A percentile compares a stretch with the other conserved stretches of the same genome.
Evolutionary conservation across 2,113 vertebrate genomes (phyloP).

Genomic region (Gadus macrocephalus): DNA sequence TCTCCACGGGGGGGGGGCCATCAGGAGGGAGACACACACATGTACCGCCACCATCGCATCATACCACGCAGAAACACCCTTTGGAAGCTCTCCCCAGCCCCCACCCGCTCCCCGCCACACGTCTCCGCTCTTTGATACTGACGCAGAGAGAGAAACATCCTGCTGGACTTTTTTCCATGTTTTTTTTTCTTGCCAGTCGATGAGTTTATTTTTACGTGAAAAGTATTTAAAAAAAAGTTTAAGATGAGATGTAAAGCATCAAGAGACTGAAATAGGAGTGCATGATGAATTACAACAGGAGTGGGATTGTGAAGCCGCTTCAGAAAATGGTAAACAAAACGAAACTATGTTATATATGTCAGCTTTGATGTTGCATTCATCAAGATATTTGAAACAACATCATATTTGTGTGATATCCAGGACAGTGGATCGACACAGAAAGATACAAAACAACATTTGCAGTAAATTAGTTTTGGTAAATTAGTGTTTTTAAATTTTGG

Average conservation of each 20-base stretch:
- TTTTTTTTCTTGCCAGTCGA: conserved; percentile 49
- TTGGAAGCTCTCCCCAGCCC: conserved; percentile 42
- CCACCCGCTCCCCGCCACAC: conserved; percentile 33
- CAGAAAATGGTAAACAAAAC: conserved; percentile 58
- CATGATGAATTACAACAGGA: conserved; percentile 58
- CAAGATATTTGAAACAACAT: conserved; percentile 42
- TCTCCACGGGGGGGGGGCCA: conserved; percentile 27
- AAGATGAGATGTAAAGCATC: conserved; percentile 62
- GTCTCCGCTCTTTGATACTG: conserved; percentile 50
- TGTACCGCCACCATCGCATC: conserved; percentile 48
- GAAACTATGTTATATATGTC: conserved; percentile 56
- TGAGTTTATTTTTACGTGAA: conserved; percentile 62
- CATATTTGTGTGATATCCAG: conserved; percentile 63
- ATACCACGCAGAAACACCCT: conserved; percentile 50
- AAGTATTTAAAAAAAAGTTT: conserved; percentile 45
- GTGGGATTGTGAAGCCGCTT: conserved; percentile 55
- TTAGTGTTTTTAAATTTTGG: conserved; percentile 15
- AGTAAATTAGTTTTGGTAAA: conserved; percentile 45
- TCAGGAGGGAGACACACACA: not conserved
- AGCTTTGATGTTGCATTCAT: conserved; percentile 62
- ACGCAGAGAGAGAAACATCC: conserved; percentile 44
- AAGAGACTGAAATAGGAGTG: conserved; percentile 57
- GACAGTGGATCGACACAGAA: conserved; percentile 54
- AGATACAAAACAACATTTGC: conserved; percentile 52
- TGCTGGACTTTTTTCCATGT: conserved; percentile 51